Base-by-base conservation (phyloP, 2,113 vertebrate species). In the Peucedramus taeniatus region DNA sequence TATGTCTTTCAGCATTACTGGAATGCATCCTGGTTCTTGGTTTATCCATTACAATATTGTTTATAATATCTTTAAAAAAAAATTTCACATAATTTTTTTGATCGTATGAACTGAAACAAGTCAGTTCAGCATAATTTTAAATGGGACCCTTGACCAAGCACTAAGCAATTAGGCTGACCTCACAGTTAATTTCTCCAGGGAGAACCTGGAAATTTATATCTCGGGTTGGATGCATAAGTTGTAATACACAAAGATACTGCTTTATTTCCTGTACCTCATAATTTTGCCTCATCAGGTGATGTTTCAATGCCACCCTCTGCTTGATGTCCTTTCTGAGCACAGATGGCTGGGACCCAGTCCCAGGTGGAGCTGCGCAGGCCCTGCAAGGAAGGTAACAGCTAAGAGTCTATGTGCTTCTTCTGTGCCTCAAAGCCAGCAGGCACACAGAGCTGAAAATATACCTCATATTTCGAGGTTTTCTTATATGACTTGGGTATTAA, bases 291-390 rank as follows among this genome's bases (percentile, higher is more conserved):
- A 27, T n/a, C 11, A 47, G 14, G 24, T 2, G 5, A 10, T 20
- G 17, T 30, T 53, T 88, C 42, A 33, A 22, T 7, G 4, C 18
- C 17, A 6, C 19, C 19, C 15, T 37, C 22, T 63, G 15, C 22
- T 49, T 31, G 28, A 53, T 24, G 42, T 13, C 45, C 10, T 20
- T 66, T 75, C 35, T 35, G 44, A 64, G 45, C 0, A 0, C 24
- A 61, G 63, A 13, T 0, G 0, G 35, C 15, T 12, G 3, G 26
- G 18, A 39, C 3, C 2, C 30, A 1, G 2, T n/a, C 23, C 31
- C 2, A 3, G 7, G 20, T n/a, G 76, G 15, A 72, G 33, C 31
- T 44, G 26, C 18, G 5, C 1, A 5, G 33, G 22, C 8, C 40
- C 14, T 47, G 1, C 27, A 21, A 65, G 13, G 28, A 13, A 42